phyloP scores from a whole-genome alignment of 2,797 vertebrate genomes.

The Adelosebastes latens region DNA sequence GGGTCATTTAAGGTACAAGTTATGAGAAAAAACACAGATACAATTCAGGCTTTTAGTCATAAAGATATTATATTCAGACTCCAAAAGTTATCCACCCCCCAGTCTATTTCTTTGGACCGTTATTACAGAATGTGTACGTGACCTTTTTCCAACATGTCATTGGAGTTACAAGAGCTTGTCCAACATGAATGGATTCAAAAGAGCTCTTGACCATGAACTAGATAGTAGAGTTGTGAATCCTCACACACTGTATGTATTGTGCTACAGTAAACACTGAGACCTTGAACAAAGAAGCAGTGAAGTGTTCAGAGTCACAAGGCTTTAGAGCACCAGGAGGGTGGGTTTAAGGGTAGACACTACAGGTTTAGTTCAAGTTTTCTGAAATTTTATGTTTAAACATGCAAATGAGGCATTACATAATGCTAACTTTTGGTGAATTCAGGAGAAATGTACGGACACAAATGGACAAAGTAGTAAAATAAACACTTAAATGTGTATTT shows the following conservation, averaged over 20 bases:
- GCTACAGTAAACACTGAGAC: neutral
- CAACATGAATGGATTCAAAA: neutral
- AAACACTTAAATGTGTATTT: too few relatives aligned
- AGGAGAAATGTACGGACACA: too few relatives aligned
- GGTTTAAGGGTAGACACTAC: neutral
- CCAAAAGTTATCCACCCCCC: too few relatives aligned
- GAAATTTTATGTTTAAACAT: too few relatives aligned
- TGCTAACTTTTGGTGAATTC: too few relatives aligned
- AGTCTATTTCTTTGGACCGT: neutral
- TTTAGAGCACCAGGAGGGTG: neutral
- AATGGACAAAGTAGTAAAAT: too few relatives aligned
- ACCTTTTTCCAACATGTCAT: neutral
- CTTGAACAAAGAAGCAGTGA: neutral
- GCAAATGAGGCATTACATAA: too few relatives aligned
- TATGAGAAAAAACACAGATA: neutral
- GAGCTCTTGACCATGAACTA: constrained; percentile 20
- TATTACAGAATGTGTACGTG: neutral
- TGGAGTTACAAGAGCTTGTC: neutral
- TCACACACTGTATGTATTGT: neutral
- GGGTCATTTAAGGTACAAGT: too few relatives aligned
- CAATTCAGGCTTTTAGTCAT: neutral
- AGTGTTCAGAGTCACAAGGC: neutral
- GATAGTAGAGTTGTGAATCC: neutral
- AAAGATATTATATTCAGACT: neutral
- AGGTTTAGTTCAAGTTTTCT: too few relatives aligned